A percentile compares a stretch with the other conserved stretches of the same genome.
Evolutionary conservation across 1,140 invertebrate species (phyloP).

Genomic region (Temnothorax nylanderi): DNA sequence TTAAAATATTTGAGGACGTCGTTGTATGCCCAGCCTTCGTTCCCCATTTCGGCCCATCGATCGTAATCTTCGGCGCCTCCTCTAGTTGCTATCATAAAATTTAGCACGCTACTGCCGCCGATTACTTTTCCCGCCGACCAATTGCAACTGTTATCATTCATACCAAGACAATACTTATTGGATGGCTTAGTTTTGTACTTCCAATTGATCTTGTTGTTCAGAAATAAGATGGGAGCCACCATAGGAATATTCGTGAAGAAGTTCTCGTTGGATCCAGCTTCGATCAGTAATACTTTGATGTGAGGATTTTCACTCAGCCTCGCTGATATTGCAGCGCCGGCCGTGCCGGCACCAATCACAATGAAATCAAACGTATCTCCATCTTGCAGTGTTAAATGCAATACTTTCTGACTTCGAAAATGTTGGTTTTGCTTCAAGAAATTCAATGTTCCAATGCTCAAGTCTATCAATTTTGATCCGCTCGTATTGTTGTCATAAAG

Average conservation of each 20-base stretch:
- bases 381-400: neutral
- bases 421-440: neutral
- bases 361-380: neutral
- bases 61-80: neutral
- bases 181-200: neutral
- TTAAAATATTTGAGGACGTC: neutral
- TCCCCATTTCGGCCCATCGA: neutral
- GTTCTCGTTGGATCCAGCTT: neutral
- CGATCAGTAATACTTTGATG: neutral
- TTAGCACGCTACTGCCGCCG: neutral
- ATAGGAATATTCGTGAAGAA: neutral
- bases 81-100: neutral
- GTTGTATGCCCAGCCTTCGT: neutral
- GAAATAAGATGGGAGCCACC: neutral
- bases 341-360: constrained; percentile 2
- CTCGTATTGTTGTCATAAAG: neutral
- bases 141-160: neutral
- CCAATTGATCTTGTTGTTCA: neutral
- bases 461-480: neutral
- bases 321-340: neutral
- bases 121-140: neutral
- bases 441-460: no score
- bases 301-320: neutral
- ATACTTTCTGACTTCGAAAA: neutral
- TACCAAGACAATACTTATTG: neutral